Conservation (phyloP, 1,140 invertebrate genomes). For the Onthophagus taurus region DNA sequence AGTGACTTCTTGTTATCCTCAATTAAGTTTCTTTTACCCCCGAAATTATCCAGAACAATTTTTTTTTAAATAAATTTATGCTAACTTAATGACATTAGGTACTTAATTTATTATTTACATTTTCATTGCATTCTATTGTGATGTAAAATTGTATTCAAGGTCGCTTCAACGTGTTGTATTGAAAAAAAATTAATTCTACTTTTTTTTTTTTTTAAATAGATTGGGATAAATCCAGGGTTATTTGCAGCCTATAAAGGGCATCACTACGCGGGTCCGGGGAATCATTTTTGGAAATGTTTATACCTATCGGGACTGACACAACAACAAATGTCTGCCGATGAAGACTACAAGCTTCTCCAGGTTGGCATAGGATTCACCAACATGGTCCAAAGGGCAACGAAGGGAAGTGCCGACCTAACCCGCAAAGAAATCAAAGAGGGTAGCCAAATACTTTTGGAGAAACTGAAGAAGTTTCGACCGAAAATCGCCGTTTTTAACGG, state of each 20-base stretch:
- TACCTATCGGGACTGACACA: slow-evolving; percentile 88
- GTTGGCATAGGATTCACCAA: slow-evolving; percentile 97
- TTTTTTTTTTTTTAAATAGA: slow-evolving; percentile 47
- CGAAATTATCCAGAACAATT: neutral
- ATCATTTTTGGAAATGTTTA: slow-evolving; percentile 98
- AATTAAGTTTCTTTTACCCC: no score
- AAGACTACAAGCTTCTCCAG: slow-evolving; percentile 87
- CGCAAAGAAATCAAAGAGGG: slow-evolving; percentile 96
- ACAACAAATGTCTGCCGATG: slow-evolving; percentile 91
- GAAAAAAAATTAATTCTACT: neutral
- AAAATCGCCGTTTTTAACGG: slow-evolving; percentile 98
- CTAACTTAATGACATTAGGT: neutral
- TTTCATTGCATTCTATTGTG: no score
- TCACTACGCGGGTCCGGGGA: slow-evolving; percentile 95
- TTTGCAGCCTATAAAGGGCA: slow-evolving; percentile 96
- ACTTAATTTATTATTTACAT: neutral
- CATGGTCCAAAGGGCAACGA: slow-evolving; percentile 90
- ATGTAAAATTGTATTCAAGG: no score
- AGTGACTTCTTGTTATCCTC: no score
- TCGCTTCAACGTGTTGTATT: no score
- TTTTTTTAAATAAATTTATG: neutral
- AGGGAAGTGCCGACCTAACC: slow-evolving; percentile 91
- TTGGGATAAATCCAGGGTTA: slow-evolving; percentile 94
- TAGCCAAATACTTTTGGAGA: slow-evolving; percentile 81
- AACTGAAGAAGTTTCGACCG: slow-evolving; percentile 83